Conservation (phyloP, 1,140 invertebrate species). For the Penaeus indicus region DNA sequence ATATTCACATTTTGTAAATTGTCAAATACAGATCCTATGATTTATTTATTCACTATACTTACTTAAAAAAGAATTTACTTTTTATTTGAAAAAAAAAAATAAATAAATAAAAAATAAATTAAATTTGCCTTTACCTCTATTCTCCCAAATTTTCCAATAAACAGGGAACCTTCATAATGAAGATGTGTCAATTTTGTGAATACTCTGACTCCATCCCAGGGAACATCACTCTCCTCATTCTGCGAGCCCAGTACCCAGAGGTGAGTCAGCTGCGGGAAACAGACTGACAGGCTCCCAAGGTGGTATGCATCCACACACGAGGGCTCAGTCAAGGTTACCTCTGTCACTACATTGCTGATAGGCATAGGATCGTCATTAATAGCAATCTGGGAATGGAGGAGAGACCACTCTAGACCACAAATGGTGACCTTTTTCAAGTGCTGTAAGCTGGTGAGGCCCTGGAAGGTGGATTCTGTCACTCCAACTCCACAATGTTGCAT, state of each 20-base stretch:
- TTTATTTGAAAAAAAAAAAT: neutral
- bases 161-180: slow-evolving; percentile 33
- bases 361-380: slow-evolving; percentile 40
- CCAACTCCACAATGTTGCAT: slow-evolving; percentile 20
- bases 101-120: neutral
- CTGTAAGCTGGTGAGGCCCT: slow-evolving; percentile 6
- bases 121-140: slow-evolving; percentile 30
- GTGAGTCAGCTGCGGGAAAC: slow-evolving; percentile 43
- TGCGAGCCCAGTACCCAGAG: slow-evolving; percentile 22
- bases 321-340: slow-evolving; percentile 33
- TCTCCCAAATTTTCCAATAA: slow-evolving; percentile 24
- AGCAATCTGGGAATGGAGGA: slow-evolving; percentile 31
- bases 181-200: slow-evolving; percentile 40
- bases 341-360: slow-evolving; percentile 35
- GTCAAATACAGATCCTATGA: no score
- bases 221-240: neutral
- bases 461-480: slow-evolving; percentile 4
- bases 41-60: neutral
- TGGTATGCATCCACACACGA: slow-evolving; percentile 31
- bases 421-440: slow-evolving; percentile 33
- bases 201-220: slow-evolving; percentile 28
- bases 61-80: neutral
- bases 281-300: slow-evolving; percentile 35
- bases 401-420: slow-evolving; percentile 38
- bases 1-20: no score